Conservation (phyloP, 2,888 invertebrate genomes). For the Lacanobia wlatinum region DNA sequence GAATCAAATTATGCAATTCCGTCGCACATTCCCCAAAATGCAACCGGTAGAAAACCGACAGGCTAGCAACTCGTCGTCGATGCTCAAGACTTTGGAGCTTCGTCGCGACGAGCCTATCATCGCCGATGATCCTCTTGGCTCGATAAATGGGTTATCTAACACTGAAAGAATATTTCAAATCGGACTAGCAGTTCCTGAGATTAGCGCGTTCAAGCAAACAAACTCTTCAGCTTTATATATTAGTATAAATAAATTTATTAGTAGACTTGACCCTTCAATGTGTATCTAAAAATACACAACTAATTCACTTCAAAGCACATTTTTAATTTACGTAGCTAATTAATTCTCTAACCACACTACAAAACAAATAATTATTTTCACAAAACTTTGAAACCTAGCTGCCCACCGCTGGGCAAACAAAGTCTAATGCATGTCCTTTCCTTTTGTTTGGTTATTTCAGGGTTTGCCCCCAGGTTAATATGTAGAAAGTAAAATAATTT, state of each 20-base stretch:
- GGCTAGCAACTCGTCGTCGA: no score
- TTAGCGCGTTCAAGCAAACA: no score
- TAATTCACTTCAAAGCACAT: background rate
- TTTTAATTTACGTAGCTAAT: background rate
- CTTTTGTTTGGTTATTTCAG: conserved; percentile 29
- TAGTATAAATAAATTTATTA: background rate
- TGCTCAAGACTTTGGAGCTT: no score
- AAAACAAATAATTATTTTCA: conserved; percentile 32
- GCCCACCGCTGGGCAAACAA: conserved; percentile 5
- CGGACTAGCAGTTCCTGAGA: no score
- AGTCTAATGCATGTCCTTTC: background rate
- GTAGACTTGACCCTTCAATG: background rate
- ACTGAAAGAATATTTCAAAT: no score
- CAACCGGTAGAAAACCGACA: no score
- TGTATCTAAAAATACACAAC: background rate
- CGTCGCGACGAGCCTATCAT: no score
- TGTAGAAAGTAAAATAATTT: conserved; percentile 17
- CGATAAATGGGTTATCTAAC: no score
- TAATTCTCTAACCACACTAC: background rate
- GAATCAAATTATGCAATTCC: no score
- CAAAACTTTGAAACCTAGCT: conserved; percentile 2
- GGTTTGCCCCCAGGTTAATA: background rate
- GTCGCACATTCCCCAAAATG: no score
- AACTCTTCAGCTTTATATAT: no score
- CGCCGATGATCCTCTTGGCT: no score